Evolutionary conservation across 2,888 invertebrate species (phyloP).

Genomic region (Melieria picta): DNA sequence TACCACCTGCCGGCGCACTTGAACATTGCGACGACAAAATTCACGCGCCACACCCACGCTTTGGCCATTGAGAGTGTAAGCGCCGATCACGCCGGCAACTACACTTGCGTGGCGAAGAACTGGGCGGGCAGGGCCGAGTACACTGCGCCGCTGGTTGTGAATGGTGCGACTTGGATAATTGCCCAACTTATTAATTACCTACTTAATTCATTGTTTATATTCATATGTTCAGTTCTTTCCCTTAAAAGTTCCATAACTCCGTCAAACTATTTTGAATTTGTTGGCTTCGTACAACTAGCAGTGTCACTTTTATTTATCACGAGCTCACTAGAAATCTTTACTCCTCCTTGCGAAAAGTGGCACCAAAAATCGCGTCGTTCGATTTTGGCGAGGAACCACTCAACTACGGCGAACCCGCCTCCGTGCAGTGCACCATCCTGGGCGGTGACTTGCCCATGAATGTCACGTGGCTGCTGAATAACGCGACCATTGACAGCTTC

Average conservation of each 20-base stretch:
- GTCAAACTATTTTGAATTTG: background rate
- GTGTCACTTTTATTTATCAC: background rate
- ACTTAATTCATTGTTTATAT: background rate
- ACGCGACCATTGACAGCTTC: conserved; percentile 60
- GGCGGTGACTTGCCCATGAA: conserved; percentile 75
- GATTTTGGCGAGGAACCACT: conserved; percentile 72
- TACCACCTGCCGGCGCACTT: conserved; percentile 70
- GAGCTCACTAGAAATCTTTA: no score
- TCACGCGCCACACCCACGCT: conserved; percentile 56
- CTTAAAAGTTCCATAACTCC: background rate
- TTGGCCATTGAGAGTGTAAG: conserved; percentile 70
- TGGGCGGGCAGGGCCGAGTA: conserved; percentile 69
- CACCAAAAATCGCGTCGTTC: conserved; percentile 70
- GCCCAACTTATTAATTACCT: background rate
- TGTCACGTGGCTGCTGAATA: conserved; percentile 72
- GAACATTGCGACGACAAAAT: conserved; percentile 64
- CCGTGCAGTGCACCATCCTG: conserved; percentile 71
- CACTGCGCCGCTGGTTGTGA: conserved; percentile 69
- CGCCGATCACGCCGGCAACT: conserved; percentile 71
- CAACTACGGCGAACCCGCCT: conserved; percentile 71
- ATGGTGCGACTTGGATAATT: conserved; percentile 67
- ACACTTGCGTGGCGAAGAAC: conserved; percentile 71
- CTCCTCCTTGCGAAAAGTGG: conserved; percentile 57
- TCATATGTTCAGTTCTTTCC: background rate
- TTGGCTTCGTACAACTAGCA: background rate